Conservation (phyloP, 2,797 vertebrate genomes). For the Euphonia xanthogaster region DNA sequence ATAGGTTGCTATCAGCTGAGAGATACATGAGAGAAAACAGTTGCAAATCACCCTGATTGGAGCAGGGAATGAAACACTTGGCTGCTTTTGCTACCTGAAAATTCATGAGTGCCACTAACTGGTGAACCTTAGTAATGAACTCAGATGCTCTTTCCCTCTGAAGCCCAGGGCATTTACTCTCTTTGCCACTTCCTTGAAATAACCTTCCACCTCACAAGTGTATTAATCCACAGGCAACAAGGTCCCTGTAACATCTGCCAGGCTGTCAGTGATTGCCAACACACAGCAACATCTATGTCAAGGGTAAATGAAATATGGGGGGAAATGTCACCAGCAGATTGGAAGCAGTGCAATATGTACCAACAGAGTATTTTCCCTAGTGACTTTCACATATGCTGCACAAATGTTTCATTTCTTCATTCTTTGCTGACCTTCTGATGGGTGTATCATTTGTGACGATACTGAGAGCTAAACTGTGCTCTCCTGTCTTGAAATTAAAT, state of each 20-base stretch:
- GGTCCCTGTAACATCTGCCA: not conserved
- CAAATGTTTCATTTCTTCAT: not conserved
- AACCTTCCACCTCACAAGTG: not conserved
- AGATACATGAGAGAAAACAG: not conserved
- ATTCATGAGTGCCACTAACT: not conserved
- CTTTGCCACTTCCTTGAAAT: not conserved
- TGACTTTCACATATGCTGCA: not conserved
- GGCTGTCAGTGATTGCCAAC: not conserved
- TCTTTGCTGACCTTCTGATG: not conserved
- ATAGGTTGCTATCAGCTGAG: not conserved
- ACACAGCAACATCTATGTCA: not conserved
- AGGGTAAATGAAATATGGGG: not conserved
- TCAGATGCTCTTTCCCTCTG: not conserved
- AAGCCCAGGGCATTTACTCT: not conserved
- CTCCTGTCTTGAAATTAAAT: not conserved
- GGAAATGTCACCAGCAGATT: not conserved
- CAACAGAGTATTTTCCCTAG: not conserved
- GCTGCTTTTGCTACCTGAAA: not conserved
- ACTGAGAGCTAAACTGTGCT: not conserved
- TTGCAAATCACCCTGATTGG: not conserved
- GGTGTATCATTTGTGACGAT: not conserved
- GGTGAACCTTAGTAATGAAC: not conserved
- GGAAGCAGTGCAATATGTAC: not conserved
- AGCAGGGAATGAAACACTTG: not conserved
- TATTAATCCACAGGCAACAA: not conserved